Base-by-base conservation (phyloP, 2,113 vertebrate species). In the Azemiops feae region DNA sequence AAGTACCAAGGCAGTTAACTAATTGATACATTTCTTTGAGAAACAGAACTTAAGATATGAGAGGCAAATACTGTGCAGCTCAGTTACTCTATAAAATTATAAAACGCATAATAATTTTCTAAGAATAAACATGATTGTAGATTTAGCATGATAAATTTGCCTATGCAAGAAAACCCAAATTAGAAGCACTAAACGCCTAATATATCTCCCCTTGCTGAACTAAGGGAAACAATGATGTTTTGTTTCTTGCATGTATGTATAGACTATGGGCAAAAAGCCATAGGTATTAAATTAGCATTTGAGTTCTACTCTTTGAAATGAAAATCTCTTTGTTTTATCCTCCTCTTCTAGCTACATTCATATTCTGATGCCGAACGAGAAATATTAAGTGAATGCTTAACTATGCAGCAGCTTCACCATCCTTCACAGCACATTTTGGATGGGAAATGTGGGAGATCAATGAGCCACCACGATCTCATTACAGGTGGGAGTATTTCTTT, bases 351-450 rank as follows among this genome's bases (percentile, higher is more conserved):
- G 99, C 96, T 99, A 90, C 98, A 98, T 95, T 95, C 97, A 0
- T 98, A 98, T 94, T 96, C 98, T 23, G 98, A 99, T 94, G 95
- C 98, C 39, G 99, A 99, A 95, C 97, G 98, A 22, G 98, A 99
- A 0, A 96, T 98, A 94, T 97, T 99, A 95, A 98, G 97, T 1
- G 98, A 99, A 94, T 99, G 98, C 95, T 97, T 99, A 96, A 98
- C 98, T 87, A 97, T 99, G 93, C 98, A 99, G 95, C 98, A 99
- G 52, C 98, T 99, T 89, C 99, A 98, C 54, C 96, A 98, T 16
- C 74, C 98, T 95, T 97, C 98, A 94, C 98, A 98, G 95, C 98
- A 98, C 95, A 96, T 98, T 60, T 97, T 98, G 97, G 98, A 98
- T 18, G 98, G 98, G 93, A 99, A 99, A 95, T 98, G 98, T 43